Base-by-base conservation (phyloP, 2,113 vertebrate species). In the Thoracochromis brauschi region DNA sequence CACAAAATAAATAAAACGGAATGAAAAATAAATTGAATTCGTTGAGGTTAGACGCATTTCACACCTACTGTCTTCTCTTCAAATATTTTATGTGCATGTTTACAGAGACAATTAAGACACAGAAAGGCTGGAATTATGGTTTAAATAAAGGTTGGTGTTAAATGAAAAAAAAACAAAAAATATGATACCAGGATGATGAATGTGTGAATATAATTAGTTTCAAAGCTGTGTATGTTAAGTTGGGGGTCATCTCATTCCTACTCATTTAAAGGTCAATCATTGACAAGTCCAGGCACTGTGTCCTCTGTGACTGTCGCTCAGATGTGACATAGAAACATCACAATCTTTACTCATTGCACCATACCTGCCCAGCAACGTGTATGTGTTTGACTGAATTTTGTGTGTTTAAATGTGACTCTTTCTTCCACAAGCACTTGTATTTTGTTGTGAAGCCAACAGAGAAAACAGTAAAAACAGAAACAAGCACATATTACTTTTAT, bases 251-350 rank as follows among this genome's bases (percentile, higher is more conserved):
- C 1, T 78, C 16, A 51, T 78, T 78, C 24, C 17, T 78, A 47
- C 17, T 78, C 1, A 51, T 49, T 49, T 49, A 78, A 78, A 13
- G 26, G 45, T 51, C 95, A 94, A 71, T 55, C 26, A 71, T n/a
- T 94, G 94, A 93, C 26, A 84, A 86, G 88, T 49, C 8, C 9
- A 10, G 4, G 78, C 45, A 45, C 53, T 65, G 80, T 94, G 87
- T 96, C 93, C 84, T 95, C 89, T 94, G 84, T 85, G 84, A 87
- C 91, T 94, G 94, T 94, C 89, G 89, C 88, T 93, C 89, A 83
- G 89, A 94, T 95, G 91, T 92, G 89, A 84, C 90, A 84, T 45
- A 45, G 58, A 95, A 87, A 92, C 82, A 94, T 90, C 40, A 21
- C 88, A 85, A 82, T 91, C 90, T 87, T 94, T 91, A 92, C 87